Evolutionary conservation across 2,888 invertebrate species (phyloP).

Genomic region (Sepiola atlantica): DNA sequence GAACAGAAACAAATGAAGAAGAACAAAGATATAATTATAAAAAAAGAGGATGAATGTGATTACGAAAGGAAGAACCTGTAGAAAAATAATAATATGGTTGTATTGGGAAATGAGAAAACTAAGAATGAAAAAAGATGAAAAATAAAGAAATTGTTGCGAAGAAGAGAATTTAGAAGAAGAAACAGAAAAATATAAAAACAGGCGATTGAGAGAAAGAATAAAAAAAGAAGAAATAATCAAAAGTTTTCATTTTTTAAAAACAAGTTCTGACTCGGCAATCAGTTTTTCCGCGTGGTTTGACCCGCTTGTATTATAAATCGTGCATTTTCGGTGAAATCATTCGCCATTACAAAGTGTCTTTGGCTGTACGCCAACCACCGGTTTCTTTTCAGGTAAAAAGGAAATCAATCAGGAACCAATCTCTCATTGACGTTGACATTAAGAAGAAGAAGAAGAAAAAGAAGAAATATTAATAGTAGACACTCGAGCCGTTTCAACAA

Average conservation of each 20-base stretch:
- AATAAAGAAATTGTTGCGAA: too few relatives aligned
- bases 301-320: not conserved
- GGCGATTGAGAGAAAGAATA: not conserved
- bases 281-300: not conserved
- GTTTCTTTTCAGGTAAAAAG: not conserved
- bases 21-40: too few relatives aligned
- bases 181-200: too few relatives aligned
- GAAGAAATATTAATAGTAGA: too few relatives aligned
- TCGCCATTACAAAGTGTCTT: not conserved
- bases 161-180: not conserved
- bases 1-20: not conserved
- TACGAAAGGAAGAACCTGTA: too few relatives aligned
- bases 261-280: not conserved
- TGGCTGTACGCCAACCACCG: not conserved
- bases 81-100: too few relatives aligned
- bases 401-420: not conserved
- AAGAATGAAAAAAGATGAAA: too few relatives aligned
- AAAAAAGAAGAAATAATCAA: not conserved
- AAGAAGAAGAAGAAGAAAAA: not conserved
- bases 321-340: conserved; percentile 18
- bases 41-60: not conserved
- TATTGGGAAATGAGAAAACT: too few relatives aligned
- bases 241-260: not conserved
- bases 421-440: not conserved
- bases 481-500: not conserved